These are phyloP conservation scores for Blastobasis lacticolella DNA, from an alignment of 2,888 invertebrate species.

Conservation along the genomic window DNA sequence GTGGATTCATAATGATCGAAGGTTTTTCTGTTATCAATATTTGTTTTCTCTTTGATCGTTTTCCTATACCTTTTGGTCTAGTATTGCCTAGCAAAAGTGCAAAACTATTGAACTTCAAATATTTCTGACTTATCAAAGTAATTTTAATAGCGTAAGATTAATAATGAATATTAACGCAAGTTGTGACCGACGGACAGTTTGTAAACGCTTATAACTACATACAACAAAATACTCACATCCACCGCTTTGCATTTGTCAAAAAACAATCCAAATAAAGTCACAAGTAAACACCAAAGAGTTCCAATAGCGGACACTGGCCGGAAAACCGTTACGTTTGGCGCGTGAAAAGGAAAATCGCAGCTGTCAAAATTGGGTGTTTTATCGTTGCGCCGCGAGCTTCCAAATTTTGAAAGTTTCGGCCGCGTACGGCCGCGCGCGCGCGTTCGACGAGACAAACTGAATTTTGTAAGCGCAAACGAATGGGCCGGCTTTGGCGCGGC, in stretches of 20 bases:
- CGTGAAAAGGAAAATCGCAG: conserved; percentile 19
- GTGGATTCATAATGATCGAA: too few relatives aligned
- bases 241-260: conserved; percentile 49
- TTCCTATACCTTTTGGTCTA: too few relatives aligned
- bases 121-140: not conserved
- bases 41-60: too few relatives aligned
- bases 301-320: conserved; percentile 30
- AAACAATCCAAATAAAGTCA: conserved; percentile 55
- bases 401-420: conserved; percentile 57
- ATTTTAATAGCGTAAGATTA: conserved; percentile 18
- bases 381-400: conserved; percentile 31
- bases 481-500: conserved; percentile 38
- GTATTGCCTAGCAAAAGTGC: too few relatives aligned
- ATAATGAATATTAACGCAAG: conserved; percentile 19
- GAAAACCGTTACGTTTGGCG: conserved; percentile 19
- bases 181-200: conserved; percentile 62
- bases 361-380: conserved; percentile 14
- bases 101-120: too few relatives aligned
- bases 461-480: conserved; percentile 63
- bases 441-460: conserved; percentile 64
- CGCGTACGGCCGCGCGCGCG: conserved; percentile 65
- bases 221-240: conserved; percentile 55
- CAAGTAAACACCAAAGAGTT: conserved; percentile 27
- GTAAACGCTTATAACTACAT: conserved; percentile 11
- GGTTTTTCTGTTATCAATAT: too few relatives aligned